Evolutionary conservation across 2,797 vertebrate genomes (phyloP).

Genomic region (Pelochelys cantorii): DNA sequence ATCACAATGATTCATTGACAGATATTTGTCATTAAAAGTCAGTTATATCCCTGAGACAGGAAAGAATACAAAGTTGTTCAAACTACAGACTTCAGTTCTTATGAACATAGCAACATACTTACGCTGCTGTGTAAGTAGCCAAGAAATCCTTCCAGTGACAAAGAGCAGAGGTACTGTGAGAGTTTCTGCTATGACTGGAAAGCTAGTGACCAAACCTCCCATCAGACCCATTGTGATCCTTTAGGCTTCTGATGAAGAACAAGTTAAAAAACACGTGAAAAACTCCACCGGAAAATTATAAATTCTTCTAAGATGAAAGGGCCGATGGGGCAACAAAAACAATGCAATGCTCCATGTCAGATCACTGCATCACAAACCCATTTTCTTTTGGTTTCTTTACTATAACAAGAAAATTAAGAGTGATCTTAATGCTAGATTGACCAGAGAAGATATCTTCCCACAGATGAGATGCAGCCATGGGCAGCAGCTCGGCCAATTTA

Average conservation of each 20-base stretch:
- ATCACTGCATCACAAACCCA: background rate
- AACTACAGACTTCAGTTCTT: rapidly evolving
- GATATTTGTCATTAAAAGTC: background rate
- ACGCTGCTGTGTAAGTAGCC: background rate
- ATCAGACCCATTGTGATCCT: rapidly evolving
- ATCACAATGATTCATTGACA: background rate
- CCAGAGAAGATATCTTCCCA: background rate
- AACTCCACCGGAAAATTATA: background rate
- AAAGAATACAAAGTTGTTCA: background rate
- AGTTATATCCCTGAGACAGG: background rate
- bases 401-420: background rate
- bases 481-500: background rate
- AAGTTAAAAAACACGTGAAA: background rate
- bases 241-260: background rate
- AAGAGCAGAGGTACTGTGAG: background rate
- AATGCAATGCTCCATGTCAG: background rate
- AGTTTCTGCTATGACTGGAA: background rate
- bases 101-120: background rate
- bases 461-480: background rate
- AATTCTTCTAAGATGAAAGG: background rate
- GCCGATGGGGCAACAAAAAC: background rate
- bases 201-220: background rate
- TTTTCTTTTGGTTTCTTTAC: background rate
- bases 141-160: background rate
- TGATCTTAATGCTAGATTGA: background rate